phyloP scores from a whole-genome alignment of 2,888 invertebrate species.

The Idaea biselata region DNA sequence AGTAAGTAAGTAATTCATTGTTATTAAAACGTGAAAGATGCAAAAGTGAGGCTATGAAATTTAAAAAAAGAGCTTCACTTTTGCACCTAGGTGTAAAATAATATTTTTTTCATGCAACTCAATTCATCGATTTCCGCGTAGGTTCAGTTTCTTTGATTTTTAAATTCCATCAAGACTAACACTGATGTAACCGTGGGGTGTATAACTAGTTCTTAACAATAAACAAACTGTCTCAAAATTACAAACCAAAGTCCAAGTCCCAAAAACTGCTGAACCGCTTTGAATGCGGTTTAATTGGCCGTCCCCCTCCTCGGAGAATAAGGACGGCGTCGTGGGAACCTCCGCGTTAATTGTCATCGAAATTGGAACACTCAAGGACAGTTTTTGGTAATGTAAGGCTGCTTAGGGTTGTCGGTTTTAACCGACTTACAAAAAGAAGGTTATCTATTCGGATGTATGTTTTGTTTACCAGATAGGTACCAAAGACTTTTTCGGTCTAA shows the following conservation, averaged over 20 bases:
- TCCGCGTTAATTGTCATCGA: not conserved
- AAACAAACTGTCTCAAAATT: not conserved
- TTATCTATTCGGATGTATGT: not conserved
- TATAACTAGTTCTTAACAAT: no score
- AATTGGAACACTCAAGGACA: not conserved
- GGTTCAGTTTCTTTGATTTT: no score
- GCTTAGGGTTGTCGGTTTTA: not conserved
- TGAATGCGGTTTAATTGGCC: not conserved
- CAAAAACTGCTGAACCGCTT: not conserved
- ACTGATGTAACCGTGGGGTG: no score
- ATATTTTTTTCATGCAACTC: no score
- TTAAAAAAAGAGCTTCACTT: no score
- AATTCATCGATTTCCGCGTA: no score
- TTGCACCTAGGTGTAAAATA: no score
- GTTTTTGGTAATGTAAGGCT: not conserved
- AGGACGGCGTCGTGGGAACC: not conserved
- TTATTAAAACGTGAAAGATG: no score
- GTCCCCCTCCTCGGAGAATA: not conserved
- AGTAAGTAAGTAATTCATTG: no score
- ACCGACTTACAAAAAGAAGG: not conserved
- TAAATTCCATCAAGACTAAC: no score
- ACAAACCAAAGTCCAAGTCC: not conserved
- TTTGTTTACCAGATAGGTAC: not conserved
- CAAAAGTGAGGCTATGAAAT: no score
- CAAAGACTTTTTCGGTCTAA: no score